These are phyloP conservation scores for Eumerus sabulonum DNA, from an alignment of 2,888 invertebrate genomes.

Conservation along the genomic window DNA sequence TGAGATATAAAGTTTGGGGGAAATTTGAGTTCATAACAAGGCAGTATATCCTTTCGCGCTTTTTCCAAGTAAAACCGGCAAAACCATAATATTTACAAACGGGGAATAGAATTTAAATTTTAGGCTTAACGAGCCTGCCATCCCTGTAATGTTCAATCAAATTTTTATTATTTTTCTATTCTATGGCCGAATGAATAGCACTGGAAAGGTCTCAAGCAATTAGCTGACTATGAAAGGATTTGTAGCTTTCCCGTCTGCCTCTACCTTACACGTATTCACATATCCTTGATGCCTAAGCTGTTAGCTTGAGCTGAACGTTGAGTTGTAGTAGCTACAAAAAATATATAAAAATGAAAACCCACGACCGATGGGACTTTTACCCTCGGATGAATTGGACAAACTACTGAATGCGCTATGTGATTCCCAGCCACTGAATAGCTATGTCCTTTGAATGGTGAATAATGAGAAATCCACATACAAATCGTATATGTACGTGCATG, in stretches of 20 bases:
- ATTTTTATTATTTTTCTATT: constrained; percentile 47
- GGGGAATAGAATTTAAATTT: too few relatives aligned
- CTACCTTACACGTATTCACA: too few relatives aligned
- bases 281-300: neutral
- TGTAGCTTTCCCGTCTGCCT: too few relatives aligned
- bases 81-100: too few relatives aligned
- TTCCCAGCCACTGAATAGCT: constrained; percentile 22
- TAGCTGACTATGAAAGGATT: constrained; percentile 33
- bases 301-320: constrained; percentile 26
- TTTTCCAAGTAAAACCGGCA: too few relatives aligned
- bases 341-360: constrained; percentile 38
- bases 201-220: constrained; percentile 52
- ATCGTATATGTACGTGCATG: too few relatives aligned
- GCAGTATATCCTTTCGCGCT: too few relatives aligned
- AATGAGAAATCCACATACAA: constrained; percentile 23
- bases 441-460: constrained; percentile 29
- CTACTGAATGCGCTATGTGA: constrained; percentile 8
- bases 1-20: too few relatives aligned
- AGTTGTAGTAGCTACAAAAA: neutral
- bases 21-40: too few relatives aligned
- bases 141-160: constrained; percentile 37
- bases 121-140: too few relatives aligned
- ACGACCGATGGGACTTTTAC: constrained; percentile 12
- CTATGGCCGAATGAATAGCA: constrained; percentile 21
- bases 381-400: constrained; percentile 38